Evolutionary conservation across 2,113 vertebrate species (phyloP).

Genomic region (Dicaeum eximium): DNA sequence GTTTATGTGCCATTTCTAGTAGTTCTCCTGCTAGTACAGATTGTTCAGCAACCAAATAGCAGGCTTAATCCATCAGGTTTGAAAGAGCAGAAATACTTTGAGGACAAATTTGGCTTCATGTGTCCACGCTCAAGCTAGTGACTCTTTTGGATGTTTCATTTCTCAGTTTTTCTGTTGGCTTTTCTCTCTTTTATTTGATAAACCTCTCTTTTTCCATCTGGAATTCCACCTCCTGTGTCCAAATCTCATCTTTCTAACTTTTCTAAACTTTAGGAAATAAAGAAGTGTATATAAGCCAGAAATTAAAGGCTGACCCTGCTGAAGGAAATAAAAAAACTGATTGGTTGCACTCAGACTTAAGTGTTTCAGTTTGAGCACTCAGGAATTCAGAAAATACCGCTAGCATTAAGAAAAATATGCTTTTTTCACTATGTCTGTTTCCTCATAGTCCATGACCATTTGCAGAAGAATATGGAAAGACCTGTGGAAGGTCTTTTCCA

Average conservation of each 20-base stretch:
- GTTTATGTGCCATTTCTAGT: neutral
- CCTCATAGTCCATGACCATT: neutral
- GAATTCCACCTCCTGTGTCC: neutral
- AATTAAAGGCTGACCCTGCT: neutral
- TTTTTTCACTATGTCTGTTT: neutral
- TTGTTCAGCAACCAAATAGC: neutral
- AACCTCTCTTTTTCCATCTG: slow-evolving; percentile 32
- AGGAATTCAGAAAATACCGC: neutral
- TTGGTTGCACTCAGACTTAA: neutral
- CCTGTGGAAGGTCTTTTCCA: neutral
- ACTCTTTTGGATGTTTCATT: neutral
- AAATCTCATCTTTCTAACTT: neutral
- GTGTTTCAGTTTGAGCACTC: neutral
- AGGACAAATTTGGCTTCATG: neutral
- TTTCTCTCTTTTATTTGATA: neutral
- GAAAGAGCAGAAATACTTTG: neutral
- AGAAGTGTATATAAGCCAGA: neutral
- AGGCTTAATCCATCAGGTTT: neutral
- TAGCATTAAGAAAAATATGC: neutral
- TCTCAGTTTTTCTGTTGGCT: neutral
- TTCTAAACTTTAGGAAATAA: slow-evolving; percentile 2
- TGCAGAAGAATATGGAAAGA: neutral
- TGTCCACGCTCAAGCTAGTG: neutral
- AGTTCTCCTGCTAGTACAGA: neutral
- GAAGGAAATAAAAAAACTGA: neutral